Base-by-base conservation (phyloP, 2,797 vertebrate genomes). In the Lepidocolaptes lacrymiger region DNA sequence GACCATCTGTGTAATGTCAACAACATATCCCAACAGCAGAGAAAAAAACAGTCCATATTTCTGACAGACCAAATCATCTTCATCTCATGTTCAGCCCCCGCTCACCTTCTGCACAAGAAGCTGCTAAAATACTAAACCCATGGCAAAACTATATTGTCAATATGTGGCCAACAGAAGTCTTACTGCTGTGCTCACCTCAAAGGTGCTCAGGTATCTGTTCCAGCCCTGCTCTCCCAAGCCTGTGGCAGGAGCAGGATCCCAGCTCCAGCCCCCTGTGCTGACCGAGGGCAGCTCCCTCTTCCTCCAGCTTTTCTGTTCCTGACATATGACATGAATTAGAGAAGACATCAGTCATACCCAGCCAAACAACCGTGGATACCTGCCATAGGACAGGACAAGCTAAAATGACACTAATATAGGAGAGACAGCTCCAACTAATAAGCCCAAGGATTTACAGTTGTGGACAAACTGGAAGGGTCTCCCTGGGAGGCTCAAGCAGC, bases 351-450 rank as follows among this genome's bases (percentile, higher is more conserved):
- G 75, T 81, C 85, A 75, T 28, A 30, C 7, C 71, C 67, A 36
- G 90, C 80, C 95, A 67, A 43, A 36, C 34, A n/a, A 0, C 77
- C 1, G 1, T 11, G 52, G 77, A 9, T 56, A 82, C 71, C 95
- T 93, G 90, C 80, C 83, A 89, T 71, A 59, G 86, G 74, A 91
- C 77, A 85, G 86, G 52, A 89, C 61, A 43, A 51, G 73, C 68
- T 72, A 6, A 74, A 49, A 43, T 39, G 74, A 41, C 37, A 34
- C 44, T 56, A 30, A 55, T 1, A 30, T 1, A 67, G 67, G 32
- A 71, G 19, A 61, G 82, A 55, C 59, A 69, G 85, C 72, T 80
- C 86, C 68, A 67, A 1, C 51, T 73, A 48, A 85, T 18, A 14
- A 85, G 11, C 15, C 19, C 32, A 16, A 43, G 9, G 75, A 61